Conservation (phyloP, 2,113 vertebrate species). For the Cryptotis parvus region DNA sequence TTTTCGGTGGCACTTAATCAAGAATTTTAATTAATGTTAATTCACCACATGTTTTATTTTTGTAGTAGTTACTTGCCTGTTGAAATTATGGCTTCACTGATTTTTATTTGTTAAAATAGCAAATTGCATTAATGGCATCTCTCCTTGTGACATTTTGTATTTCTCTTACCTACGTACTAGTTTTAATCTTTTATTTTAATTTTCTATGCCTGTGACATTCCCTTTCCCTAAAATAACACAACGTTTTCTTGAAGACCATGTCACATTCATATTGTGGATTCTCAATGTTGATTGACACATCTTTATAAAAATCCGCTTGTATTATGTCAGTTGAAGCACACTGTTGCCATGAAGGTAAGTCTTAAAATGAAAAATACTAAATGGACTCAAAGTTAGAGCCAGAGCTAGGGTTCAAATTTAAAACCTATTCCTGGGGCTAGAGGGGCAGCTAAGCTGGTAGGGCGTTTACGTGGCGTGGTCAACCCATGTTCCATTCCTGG, state of each 20-base stretch:
- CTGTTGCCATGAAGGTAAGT: background rate
- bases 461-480: no score
- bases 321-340: background rate
- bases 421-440: no score
- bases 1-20: conserved; percentile 19
- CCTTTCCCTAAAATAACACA: background rate
- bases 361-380: background rate
- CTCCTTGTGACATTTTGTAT: background rate
- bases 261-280: background rate
- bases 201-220: background rate
- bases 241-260: background rate
- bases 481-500: no score
- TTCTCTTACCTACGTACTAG: background rate
- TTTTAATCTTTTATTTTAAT: background rate
- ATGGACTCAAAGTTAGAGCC: background rate
- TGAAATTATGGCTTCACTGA: background rate
- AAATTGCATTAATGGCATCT: background rate
- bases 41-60: background rate
- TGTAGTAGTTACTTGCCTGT: background rate
- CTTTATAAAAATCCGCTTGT: background rate
- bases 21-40: background rate
- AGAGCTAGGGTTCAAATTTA: background rate
- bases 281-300: background rate
- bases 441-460: no score
- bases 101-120: background rate